Percentiles rank a stretch among this genome's conserved stretches.
Evolutionary conservation across 2,888 invertebrate genomes (phyloP).

Genomic region (Micoletzkya japonica): DNA sequence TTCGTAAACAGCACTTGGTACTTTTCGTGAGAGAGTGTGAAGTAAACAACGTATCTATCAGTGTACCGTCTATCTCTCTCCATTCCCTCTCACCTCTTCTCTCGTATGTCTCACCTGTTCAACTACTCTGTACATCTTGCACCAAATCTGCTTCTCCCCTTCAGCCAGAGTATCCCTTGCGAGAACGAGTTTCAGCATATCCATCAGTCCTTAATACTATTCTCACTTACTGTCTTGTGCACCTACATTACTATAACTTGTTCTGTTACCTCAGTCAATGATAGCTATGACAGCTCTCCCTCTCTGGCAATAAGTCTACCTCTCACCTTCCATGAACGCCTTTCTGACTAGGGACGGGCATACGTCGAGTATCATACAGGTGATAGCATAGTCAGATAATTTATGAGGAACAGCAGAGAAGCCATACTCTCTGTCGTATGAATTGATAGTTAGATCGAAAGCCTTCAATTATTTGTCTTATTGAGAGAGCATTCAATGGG

Average conservation of each 20-base stretch:
- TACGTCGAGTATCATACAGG: slow-evolving; percentile 54
- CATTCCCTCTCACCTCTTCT: too few species aligned
- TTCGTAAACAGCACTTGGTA: too few species aligned
- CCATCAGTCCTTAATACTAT: slow-evolving; percentile 41
- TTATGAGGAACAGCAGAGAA: slow-evolving; percentile 45
- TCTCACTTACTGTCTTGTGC: neutral
- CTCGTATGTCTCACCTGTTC: slow-evolving; percentile 50
- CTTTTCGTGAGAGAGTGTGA: too few species aligned
- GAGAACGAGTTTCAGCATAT: slow-evolving; percentile 46
- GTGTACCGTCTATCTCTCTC: too few species aligned
- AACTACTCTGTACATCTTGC: slow-evolving; percentile 58
- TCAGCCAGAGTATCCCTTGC: slow-evolving; percentile 40
- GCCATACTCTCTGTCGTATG: slow-evolving; percentile 45
- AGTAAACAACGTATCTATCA: too few species aligned
- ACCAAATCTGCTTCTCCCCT: slow-evolving; percentile 51
- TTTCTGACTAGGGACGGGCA: slow-evolving; percentile 58
- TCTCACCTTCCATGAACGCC: slow-evolving; percentile 53
- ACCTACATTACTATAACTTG: neutral
- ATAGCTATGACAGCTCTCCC: neutral
- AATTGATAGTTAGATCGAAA: slow-evolving; percentile 50
- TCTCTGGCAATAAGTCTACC: slow-evolving; percentile 7
- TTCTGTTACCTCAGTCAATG: neutral
- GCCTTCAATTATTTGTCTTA: slow-evolving; percentile 38
- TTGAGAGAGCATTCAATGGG: neutral
- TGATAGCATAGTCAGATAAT: slow-evolving; percentile 48